Conservation (phyloP, 2,888 invertebrate genomes). For the Aleiodes leptofemur region DNA sequence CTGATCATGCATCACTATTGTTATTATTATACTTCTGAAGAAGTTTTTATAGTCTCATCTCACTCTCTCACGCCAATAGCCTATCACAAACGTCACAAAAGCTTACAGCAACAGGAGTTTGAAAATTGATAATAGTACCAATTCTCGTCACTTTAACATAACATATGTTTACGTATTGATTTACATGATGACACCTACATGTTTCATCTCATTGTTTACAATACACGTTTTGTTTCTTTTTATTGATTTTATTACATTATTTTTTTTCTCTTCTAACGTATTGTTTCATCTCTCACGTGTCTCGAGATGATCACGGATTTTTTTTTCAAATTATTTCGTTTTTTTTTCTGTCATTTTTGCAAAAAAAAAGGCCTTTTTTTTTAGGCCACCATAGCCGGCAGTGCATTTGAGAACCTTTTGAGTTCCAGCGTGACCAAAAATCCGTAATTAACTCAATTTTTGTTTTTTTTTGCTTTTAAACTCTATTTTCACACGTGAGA, state of each 20-base stretch:
- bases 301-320: conserved; percentile 48
- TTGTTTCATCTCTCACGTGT: not conserved
- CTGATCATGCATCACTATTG: conserved; percentile 10
- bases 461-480: too few species aligned
- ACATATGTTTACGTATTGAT: conserved; percentile 17
- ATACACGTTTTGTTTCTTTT: not conserved
- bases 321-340: conserved; percentile 40
- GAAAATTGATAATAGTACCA: conserved; percentile 14
- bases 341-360: conserved; percentile 46
- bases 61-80: too few species aligned
- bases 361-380: conserved; percentile 57
- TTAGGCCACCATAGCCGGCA: conserved; percentile 63
- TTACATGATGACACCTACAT: conserved; percentile 24
- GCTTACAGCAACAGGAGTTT: conserved; percentile 2
- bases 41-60: too few species aligned
- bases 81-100: conserved; percentile 11
- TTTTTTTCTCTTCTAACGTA: not conserved
- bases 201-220: conserved; percentile 1
- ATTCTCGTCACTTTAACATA: conserved; percentile 15
- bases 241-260: not conserved
- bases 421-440: conserved; percentile 54
- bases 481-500: conserved; percentile 15
- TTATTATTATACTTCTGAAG: not conserved
- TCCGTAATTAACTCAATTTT: conserved; percentile 52
- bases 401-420: conserved; percentile 55